Evolutionary conservation across 2,797 vertebrate genomes (phyloP).

Genomic region (Trachops cirrhosus): DNA sequence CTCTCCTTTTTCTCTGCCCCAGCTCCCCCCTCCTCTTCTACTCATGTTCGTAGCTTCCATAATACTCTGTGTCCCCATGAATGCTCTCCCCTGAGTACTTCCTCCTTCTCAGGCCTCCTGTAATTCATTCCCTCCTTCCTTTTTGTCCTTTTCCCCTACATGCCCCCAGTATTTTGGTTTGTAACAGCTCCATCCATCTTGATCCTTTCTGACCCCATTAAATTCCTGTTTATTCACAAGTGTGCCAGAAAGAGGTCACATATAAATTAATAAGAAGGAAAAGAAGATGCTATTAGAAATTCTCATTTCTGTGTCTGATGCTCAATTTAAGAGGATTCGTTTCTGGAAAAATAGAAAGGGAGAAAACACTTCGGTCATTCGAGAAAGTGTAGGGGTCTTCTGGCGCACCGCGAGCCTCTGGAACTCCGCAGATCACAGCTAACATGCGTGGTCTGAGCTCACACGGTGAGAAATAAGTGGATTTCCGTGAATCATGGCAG

Average conservation of each 20-base stretch:
- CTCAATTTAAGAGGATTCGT: background rate
- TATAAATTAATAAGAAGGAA: conserved; percentile 16
- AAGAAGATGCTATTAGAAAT: background rate
- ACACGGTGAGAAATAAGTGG: background rate
- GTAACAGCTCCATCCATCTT: background rate
- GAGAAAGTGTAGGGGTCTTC: background rate
- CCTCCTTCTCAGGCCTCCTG: background rate
- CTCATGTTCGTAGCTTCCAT: background rate
- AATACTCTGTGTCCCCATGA: background rate
- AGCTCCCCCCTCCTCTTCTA: background rate
- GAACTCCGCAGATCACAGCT: background rate
- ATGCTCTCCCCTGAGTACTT: background rate
- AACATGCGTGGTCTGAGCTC: background rate
- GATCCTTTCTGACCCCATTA: background rate
- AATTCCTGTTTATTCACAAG: conserved; percentile 8
- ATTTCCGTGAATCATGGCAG: background rate
- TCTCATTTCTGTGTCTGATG: background rate
- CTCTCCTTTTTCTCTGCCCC: background rate
- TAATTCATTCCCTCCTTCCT: background rate
- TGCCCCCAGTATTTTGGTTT: background rate
- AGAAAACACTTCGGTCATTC: background rate
- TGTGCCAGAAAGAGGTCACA: background rate
- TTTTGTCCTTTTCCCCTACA: background rate
- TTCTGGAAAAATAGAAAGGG: background rate
- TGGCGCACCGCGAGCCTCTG: background rate